Evolutionary conservation across 2,113 vertebrate species (phyloP).

Genomic region (Gadus chalcogrammus): DNA sequence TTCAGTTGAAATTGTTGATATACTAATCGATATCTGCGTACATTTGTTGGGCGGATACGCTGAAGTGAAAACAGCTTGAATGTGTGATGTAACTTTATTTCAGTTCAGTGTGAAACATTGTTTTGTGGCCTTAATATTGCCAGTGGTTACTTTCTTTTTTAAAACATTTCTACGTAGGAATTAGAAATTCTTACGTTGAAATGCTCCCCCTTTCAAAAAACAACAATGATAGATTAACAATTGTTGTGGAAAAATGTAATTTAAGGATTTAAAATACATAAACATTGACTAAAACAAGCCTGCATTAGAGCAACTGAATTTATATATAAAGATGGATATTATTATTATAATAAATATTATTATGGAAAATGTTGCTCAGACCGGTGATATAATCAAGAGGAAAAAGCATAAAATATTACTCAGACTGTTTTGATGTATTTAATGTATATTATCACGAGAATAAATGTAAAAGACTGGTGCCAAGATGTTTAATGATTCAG

Average conservation of each 20-base stretch:
- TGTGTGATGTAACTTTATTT: slow-evolving; percentile 52
- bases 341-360: slow-evolving; percentile 9
- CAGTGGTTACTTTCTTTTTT: slow-evolving; percentile 55
- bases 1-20: slow-evolving; percentile 48
- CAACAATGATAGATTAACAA: slow-evolving; percentile 34
- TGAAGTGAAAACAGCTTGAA: slow-evolving; percentile 48
- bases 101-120: slow-evolving; percentile 48
- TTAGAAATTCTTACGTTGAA: slow-evolving; percentile 28
- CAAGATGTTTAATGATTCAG: slow-evolving; percentile 45
- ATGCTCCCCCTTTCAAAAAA: slow-evolving; percentile 34
- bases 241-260: slow-evolving; percentile 29
- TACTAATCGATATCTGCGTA: slow-evolving; percentile 48
- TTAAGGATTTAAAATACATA: not conserved
- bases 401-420: no score
- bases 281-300: slow-evolving; percentile 27
- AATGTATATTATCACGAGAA: no score
- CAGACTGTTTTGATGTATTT: no score
- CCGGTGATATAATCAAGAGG: slow-evolving; percentile 1
- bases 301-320: slow-evolving; percentile 24
- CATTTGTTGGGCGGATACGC: slow-evolving; percentile 16
- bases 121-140: slow-evolving; percentile 62
- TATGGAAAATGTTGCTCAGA: slow-evolving; percentile 22
- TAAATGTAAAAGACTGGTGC: not conserved
- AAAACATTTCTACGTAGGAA: slow-evolving; percentile 52
- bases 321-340: slow-evolving; percentile 14